These are phyloP conservation scores for Heterotilapia buettikoferi DNA, from an alignment of 2,113 vertebrate species.

Conservation along the genomic window DNA sequence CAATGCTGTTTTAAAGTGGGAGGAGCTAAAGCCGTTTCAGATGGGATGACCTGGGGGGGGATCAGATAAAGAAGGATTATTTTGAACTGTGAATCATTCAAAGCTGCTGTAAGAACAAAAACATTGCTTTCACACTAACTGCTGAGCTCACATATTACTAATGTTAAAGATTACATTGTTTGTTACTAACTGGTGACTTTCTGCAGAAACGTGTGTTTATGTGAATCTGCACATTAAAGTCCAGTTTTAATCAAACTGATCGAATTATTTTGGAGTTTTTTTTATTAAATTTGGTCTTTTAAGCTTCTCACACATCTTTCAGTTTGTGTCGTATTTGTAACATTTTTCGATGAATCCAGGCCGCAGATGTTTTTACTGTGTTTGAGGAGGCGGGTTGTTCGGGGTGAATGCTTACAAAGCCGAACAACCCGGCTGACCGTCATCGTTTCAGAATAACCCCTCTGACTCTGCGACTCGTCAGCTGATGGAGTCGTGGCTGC, in stretches of 20 bases:
- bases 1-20: background rate
- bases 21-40: background rate
- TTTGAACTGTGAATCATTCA: background rate
- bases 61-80: background rate
- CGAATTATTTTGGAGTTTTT: accelerated
- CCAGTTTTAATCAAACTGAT: background rate
- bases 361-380: accelerated
- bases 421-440: background rate
- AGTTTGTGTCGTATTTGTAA: background rate
- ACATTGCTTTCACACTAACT: background rate
- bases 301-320: background rate
- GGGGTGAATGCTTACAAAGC: background rate
- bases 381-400: accelerated
- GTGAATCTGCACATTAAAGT: accelerated
- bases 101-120: background rate
- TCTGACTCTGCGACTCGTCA: background rate
- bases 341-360: background rate
- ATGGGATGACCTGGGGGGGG: background rate
- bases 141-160: background rate
- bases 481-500: background rate
- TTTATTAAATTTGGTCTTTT: accelerated
- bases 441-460: accelerated
- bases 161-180: background rate
- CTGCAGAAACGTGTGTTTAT: background rate
- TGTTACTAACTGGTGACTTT: background rate